Evolutionary conservation across 2,797 vertebrate species (phyloP), one percentile per base, ranked within the genome.

Genomic region (Acrossocheilus wenchowensis): DNA sequence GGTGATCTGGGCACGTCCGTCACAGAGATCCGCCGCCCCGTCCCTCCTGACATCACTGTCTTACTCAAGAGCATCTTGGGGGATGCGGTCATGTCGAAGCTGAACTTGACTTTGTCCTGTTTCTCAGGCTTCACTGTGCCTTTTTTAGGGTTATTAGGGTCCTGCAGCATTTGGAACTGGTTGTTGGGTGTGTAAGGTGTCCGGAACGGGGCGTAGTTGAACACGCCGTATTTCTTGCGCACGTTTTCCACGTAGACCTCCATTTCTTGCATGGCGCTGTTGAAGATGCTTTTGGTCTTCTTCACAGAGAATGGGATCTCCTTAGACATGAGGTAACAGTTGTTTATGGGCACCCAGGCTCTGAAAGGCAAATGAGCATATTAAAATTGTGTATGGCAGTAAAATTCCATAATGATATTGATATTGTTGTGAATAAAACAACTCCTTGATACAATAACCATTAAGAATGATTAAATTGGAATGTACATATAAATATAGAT

Each of bases 321-420:
- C 96, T 99, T 99, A 93, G 98, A 99, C 98, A 99, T 99, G 95
- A 99, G 97, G 97, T 99, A 99, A 96, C 98, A 99, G 95, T 99
- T 99, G 95, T 99, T 99, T 92, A 99, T 97, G 83, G 98, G 98
- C 91, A 99, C 98, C 98, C 98, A 99, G 91, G 98, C 98, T 93
- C 98, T 99, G 91, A 0, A 77, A 85, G 87, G 17, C 74, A 52
- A 30, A 86, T 91, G 85, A 94, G 54, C 30, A 80, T 75, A 30
- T 15, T 0, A 10, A 71, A 36, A 75, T 50, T 12, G 1, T n/a
- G 11, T 30, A 26, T 17, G 23, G 8, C 9, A 80, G 6, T 10
- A 45, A 3, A 21, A 41, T 14, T 6, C 17, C 5, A 54, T 19
- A 3, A 2, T 14, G 14, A 23, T 39, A 34, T 14, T 57, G 30